Base-by-base conservation (phyloP, 2,113 vertebrate genomes). In the Xerus inauris region DNA sequence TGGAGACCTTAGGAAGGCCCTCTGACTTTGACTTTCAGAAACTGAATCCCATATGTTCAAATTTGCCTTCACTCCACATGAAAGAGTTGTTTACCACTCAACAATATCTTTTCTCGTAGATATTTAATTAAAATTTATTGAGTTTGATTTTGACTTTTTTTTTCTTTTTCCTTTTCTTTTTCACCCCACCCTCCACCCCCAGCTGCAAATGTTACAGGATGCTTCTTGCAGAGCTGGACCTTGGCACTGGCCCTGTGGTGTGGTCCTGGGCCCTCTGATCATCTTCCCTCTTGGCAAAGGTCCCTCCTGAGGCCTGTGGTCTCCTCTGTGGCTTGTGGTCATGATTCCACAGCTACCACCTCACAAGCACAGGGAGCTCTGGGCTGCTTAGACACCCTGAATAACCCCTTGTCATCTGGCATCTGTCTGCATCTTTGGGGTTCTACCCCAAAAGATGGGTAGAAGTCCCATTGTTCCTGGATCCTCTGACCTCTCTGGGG, bases 61-160 rank as follows among this genome's bases (percentile, higher is more conserved):
- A 16, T 86, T 45, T 79, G 76, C 82, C 64, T 35, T 73, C 40
- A 30, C 64, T 81, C 49, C n/a, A 54, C 42, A 51, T 91, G 72
- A 59, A 87, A 90, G 54, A 42, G 38, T 83, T 95, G 54, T 94
- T 97, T 87, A 87, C 49, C 65, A 42, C 47, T 93, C 38, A 62
- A 94, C 72, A 72, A 2, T 47, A 67, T 62, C 73, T 71, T 79
- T 20, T 89, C 24, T 71, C 81, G 10, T 47, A 93, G 88, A 69
- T 84, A 67, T 76, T 94, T 91, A 93, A 93, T 89, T 87, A 77
- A 96, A 97, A 47, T 76, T 5, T 24, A 73, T 84, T 87, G n/a
- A 81, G 82, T 93, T 81, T 76, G 42, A 35, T 82, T 90, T 95
- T 67, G 57, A 54, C 54, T 65, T 91, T 94, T 67, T 11, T 92